Conservation (phyloP, 2,113 vertebrate species). For the Pao palembangensis region DNA sequence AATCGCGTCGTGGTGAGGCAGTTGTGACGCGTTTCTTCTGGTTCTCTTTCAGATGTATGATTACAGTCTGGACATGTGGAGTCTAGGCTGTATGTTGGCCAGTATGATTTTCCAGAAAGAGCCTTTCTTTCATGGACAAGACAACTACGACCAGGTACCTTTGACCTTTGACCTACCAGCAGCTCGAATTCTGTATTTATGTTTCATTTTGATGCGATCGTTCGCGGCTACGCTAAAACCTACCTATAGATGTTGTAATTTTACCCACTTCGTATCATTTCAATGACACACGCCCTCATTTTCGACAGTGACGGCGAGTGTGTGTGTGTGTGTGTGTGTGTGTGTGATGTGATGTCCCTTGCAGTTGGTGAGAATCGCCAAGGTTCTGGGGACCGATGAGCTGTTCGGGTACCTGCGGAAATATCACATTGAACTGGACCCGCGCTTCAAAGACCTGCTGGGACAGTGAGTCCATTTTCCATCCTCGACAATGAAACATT, state of each 20-base stretch:
- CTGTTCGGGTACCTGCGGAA: constrained; percentile 96
- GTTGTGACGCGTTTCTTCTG: constrained; percentile 7
- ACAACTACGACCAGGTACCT: constrained; percentile 98
- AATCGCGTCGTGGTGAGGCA: neutral
- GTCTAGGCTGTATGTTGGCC: constrained; percentile 97
- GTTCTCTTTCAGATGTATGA: constrained; percentile 90
- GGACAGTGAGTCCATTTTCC: constrained; percentile 86
- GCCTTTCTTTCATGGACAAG: constrained; percentile 98
- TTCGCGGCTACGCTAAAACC: too few species aligned
- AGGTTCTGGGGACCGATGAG: constrained; percentile 97
- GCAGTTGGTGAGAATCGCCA: constrained; percentile 96
- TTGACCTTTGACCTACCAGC: neutral
- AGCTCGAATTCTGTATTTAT: too few species aligned
- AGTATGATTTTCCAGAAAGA: constrained; percentile 99
- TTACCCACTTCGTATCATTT: too few species aligned
- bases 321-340: neutral
- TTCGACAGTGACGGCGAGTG: neutral
- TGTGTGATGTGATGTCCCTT: constrained; percentile 34
- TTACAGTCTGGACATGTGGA: constrained; percentile 99
- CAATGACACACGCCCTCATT: too few species aligned
- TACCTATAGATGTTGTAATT: too few species aligned
- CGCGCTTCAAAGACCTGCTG: constrained; percentile 96
- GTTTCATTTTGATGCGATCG: too few species aligned
- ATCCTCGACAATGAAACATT: neutral
- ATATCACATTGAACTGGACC: constrained; percentile 98